Conservation (phyloP, 2,888 invertebrate genomes). For the Melanophora roralis region DNA sequence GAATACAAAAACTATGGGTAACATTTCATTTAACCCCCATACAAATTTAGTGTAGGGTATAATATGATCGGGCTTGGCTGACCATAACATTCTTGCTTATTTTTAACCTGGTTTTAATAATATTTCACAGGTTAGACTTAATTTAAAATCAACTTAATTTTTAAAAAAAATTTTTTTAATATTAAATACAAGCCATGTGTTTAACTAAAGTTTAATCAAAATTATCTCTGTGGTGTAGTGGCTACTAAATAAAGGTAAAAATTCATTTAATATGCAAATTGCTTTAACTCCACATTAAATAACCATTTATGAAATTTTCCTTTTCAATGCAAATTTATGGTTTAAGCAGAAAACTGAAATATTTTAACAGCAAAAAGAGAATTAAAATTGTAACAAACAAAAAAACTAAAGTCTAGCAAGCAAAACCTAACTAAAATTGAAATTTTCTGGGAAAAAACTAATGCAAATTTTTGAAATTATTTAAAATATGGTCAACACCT, state of each 20-base stretch:
- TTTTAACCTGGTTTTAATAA: no score
- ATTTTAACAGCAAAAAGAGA: not conserved
- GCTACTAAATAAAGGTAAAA: not conserved
- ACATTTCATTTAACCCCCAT: no score
- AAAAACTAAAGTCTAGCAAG: not conserved
- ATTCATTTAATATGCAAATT: constrained; percentile 61
- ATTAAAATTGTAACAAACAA: not conserved
- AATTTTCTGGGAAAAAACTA: constrained; percentile 27
- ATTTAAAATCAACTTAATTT: no score
- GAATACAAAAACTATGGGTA: no score
- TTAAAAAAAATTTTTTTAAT: no score
- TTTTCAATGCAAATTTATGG: constrained; percentile 55
- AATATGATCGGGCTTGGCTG: no score
- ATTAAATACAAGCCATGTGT: no score
- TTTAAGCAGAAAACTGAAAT: constrained; percentile 14
- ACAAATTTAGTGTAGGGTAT: no score
- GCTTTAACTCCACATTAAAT: constrained; percentile 61
- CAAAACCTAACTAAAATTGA: constrained; percentile 7
- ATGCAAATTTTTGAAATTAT: constrained; percentile 46
- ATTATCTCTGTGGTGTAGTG: no score
- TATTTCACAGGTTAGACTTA: no score
- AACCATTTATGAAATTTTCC: constrained; percentile 56
- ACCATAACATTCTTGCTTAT: no score
- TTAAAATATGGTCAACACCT: constrained; percentile 55
- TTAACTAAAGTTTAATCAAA: no score